These are phyloP conservation scores for Metallyticus violacea DNA, from an alignment of 2,888 invertebrate species.

Conservation along the genomic window DNA sequence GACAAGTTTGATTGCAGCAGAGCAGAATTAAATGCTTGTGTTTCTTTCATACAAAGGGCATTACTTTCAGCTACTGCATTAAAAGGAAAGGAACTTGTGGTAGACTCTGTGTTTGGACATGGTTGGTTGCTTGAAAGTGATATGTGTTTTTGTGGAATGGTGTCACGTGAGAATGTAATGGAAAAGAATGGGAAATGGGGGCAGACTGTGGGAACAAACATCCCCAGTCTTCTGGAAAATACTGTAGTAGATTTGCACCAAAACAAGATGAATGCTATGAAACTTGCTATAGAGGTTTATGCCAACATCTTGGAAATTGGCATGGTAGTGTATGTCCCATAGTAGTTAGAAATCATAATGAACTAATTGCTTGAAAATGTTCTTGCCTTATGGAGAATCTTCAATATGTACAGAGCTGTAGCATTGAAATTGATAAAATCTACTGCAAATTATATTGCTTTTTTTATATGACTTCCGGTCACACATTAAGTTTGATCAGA, in stretches of 20 bases:
- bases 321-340: not conserved
- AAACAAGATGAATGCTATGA: constrained; percentile 25
- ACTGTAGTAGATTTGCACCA: constrained; percentile 16
- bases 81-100: not conserved
- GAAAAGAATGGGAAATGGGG: not conserved
- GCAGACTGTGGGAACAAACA: not conserved
- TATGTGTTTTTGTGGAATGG: constrained; percentile 22
- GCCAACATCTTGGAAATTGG: constrained; percentile 20
- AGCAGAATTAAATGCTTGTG: constrained; percentile 8
- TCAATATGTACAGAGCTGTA: no score
- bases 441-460: no score
- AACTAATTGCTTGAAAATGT: no score
- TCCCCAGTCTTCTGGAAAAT: not conserved
- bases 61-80: constrained; percentile 21
- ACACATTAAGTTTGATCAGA: no score
- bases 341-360: not conserved
- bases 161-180: not conserved
- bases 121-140: constrained; percentile 7
- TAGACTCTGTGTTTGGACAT: constrained; percentile 24
- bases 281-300: constrained; percentile 20
- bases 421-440: no score
- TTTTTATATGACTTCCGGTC: no score
- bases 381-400: no score
- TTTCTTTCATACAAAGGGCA: constrained; percentile 24
- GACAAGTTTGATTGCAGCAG: not conserved